Base-by-base conservation (phyloP, 2,797 vertebrate species). In the Trichosurus vulpecula region DNA sequence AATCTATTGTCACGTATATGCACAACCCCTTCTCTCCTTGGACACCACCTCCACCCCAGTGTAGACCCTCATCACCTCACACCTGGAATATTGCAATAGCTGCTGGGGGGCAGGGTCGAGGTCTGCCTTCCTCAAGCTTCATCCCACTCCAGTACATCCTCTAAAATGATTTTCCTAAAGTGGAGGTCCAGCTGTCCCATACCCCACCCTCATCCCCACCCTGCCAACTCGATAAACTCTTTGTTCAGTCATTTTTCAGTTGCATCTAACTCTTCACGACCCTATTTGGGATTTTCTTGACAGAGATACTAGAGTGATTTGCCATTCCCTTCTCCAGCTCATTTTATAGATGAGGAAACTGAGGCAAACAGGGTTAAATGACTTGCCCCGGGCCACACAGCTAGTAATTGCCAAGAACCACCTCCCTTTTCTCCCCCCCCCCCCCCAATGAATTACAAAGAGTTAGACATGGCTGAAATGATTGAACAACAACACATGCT, bases 201-300 rank as follows among this genome's bases (percentile, higher is more conserved):
- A 16, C 5, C 1, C 13, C 35, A 19, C 4, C 16, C 14, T n/a
- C 14, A 66, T 1, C 4, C 5, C 35, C 4, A 16, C 2, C 35
- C 14, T 1, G 0, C 14, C 6, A 41, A 74, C 16, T 19, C 35
- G 74, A 74, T 19, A 41, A 19, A 22, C 6, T 74, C n/a, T 74
- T 16, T 41, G n/a, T n/a, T n/a, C 35, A n/a, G 61, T 41, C 61
- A 74, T 74, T 74, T 74, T n/a, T n/a, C n/a, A 74, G 13, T 74
- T 19, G n/a, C 0, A 16, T 31, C 11, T 16, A 41, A 22, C 16
- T 74, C 35, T n/a, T 41, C 1, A 19, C 30, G n/a, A 57, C 27
- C 27, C 55, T 29, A 9, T 56, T 56, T 56, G 25, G 55, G 27
- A 27, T 56, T 56, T 56, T 56, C 25, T 56, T 29, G 55, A 55